phyloP scores from a whole-genome alignment of 2,888 invertebrate genomes.

The Criorhina ranunculi region DNA sequence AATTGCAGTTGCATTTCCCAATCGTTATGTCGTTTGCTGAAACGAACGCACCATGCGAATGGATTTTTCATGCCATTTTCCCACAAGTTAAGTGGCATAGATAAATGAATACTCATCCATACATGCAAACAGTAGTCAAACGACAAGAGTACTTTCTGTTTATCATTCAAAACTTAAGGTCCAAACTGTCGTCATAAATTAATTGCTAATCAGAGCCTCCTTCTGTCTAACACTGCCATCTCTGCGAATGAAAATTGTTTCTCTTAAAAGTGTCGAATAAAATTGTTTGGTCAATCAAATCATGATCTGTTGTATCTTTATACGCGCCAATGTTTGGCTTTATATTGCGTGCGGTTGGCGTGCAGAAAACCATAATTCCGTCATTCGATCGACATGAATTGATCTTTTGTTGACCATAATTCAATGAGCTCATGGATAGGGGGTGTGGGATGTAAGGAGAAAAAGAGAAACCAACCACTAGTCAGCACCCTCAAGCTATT shows the following conservation, averaged over 20 bases:
- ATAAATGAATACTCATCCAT: conserved; percentile 14
- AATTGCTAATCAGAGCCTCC: conserved; percentile 18
- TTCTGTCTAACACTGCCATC: neutral
- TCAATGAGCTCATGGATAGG: conserved; percentile 28
- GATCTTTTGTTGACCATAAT: conserved; percentile 59
- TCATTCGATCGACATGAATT: conserved; percentile 58
- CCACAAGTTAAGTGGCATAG: conserved; percentile 1
- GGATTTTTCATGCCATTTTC: conserved; percentile 40
- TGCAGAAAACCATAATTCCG: conserved; percentile 69
- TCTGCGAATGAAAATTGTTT: conserved; percentile 50
- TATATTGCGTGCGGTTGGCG: conserved; percentile 52
- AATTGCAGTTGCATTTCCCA: conserved; percentile 54
- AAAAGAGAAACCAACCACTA: conserved; percentile 46
- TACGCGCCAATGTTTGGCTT: no score
- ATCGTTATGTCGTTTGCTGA: conserved; percentile 6
- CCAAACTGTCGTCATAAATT: conserved; percentile 56
- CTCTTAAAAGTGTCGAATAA: conserved; percentile 56
- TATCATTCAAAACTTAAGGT: conserved; percentile 50
- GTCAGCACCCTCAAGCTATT: conserved; percentile 52
- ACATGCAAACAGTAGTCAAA: conserved; percentile 23
- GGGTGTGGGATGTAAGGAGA: neutral
- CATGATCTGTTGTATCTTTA: no score
- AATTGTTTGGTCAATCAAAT: conserved; percentile 58
- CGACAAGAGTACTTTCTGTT: neutral
- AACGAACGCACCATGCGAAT: conserved; percentile 26